Evolutionary conservation across 2,797 vertebrate genomes (phyloP).

Genomic region (Peromyscus melanophrys): DNA sequence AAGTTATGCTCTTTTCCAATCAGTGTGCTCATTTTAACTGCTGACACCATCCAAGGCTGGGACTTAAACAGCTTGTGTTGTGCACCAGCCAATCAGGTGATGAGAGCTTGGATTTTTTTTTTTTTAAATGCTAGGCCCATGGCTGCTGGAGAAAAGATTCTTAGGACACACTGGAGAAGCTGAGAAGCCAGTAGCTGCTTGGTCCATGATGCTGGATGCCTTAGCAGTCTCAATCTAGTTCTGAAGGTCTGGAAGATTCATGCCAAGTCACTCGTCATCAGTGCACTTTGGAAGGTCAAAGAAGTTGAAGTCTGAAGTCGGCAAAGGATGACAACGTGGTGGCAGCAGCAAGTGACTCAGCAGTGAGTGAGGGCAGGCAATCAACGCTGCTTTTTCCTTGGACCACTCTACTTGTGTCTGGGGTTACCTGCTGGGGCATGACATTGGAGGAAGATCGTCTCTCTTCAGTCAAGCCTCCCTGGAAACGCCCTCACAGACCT

Average conservation of each 20-base stretch:
- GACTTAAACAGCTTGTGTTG: neutral
- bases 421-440: neutral
- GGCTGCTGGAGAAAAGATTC: neutral
- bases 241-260: neutral
- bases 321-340: neutral
- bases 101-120: neutral
- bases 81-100: neutral
- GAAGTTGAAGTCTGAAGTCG: neutral
- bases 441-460: neutral
- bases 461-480: neutral
- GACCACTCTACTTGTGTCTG: neutral
- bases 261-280: neutral
- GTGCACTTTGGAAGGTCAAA: neutral
- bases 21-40: neutral
- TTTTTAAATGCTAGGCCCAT: neutral
- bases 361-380: neutral
- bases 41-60: neutral
- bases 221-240: neutral
- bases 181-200: neutral
- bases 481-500: neutral
- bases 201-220: neutral
- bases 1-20: neutral
- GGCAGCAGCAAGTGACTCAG: neutral
- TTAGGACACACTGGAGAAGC: neutral
- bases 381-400: neutral